These are phyloP conservation scores for Henicopernis longicauda DNA, from an alignment of 2,113 vertebrate genomes.

Conservation along the genomic window DNA sequence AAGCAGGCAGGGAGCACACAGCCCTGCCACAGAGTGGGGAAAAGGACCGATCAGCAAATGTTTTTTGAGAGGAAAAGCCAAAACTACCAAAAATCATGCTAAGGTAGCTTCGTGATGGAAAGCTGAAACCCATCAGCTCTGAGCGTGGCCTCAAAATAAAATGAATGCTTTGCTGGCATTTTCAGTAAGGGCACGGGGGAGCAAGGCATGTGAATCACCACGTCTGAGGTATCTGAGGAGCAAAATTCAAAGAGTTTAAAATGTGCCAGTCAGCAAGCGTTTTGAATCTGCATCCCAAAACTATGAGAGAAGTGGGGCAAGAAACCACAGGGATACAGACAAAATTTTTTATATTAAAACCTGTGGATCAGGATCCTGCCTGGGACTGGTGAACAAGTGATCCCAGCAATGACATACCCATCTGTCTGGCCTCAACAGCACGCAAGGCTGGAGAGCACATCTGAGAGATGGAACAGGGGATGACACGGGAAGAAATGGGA, in stretches of 20 bases:
- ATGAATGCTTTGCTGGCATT: not conserved
- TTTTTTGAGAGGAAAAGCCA: not conserved
- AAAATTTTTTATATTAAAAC: not conserved
- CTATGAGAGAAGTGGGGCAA: not conserved
- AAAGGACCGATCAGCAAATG: not conserved
- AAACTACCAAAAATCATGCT: not conserved
- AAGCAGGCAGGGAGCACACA: not conserved
- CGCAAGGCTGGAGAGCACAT: not conserved
- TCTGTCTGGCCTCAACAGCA: not conserved
- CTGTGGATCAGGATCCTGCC: not conserved
- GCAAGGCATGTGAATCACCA: not conserved
- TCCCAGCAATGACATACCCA: not conserved
- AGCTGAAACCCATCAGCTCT: not conserved
- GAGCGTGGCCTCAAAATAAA: not conserved
- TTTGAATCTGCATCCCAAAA: not conserved
- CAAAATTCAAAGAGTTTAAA: not conserved
- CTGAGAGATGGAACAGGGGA: not conserved
- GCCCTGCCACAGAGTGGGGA: rapidly evolving
- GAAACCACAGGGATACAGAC: not conserved
- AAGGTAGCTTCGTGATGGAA: not conserved
- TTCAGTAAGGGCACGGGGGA: not conserved
- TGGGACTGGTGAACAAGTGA: not conserved
- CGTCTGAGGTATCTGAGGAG: not conserved
- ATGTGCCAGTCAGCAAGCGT: not conserved
- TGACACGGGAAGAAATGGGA: not conserved